Percentiles rank a stretch among this genome's conserved stretches.
These are phyloP conservation scores for Rhinoptilus africanus DNA, from an alignment of 2,113 vertebrate genomes.

Conservation along the genomic window DNA sequence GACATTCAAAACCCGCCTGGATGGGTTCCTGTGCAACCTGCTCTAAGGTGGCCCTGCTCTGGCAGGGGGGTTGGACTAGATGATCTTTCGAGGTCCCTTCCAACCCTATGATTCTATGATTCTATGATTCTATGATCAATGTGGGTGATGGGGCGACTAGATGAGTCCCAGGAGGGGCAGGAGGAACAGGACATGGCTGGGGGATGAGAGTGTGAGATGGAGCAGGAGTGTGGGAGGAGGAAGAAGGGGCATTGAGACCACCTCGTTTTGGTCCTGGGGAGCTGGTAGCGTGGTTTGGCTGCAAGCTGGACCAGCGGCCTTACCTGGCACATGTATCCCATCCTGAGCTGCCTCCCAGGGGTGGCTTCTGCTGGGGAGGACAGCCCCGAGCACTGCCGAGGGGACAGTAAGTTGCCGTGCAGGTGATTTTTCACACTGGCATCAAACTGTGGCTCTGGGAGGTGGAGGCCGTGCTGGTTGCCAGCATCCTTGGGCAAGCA, in stretches of 20 bases:
- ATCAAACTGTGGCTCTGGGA: background rate
- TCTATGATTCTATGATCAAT: too few species aligned
- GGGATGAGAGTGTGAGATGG: accelerated
- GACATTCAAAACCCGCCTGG: too few species aligned
- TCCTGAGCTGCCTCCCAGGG: background rate
- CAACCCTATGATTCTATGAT: too few species aligned
- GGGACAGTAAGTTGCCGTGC: background rate
- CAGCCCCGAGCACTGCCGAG: background rate
- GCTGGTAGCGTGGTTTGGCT: background rate
- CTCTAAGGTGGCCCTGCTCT: too few species aligned
- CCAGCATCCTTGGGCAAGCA: accelerated
- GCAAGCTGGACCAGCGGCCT: background rate
- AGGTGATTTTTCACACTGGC: background rate
- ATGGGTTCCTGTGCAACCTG: too few species aligned
- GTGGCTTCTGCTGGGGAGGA: background rate
- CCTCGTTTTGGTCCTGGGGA: background rate
- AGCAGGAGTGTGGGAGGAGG: accelerated
- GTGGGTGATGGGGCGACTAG: too few species aligned
- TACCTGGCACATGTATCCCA: background rate
- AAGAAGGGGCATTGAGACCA: background rate
- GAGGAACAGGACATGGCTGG: background rate
- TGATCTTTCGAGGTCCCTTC: too few species aligned
- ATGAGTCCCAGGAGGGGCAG: background rate
- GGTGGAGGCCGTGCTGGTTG: background rate
- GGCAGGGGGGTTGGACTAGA: too few species aligned